phyloP scores from a whole-genome alignment of 2,797 vertebrate genomes.

The Varecia variegata region DNA sequence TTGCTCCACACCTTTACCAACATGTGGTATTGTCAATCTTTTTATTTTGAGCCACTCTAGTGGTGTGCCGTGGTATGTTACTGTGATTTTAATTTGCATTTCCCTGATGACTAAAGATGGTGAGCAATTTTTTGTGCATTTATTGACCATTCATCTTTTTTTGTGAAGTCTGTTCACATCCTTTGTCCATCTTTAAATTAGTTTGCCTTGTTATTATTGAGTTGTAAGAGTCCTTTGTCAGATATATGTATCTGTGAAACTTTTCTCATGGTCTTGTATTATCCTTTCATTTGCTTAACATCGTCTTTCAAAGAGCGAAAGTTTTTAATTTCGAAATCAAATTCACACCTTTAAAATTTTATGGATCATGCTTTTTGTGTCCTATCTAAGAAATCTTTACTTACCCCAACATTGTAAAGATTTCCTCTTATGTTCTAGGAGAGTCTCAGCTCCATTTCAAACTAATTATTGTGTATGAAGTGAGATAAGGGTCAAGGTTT shows the following conservation, averaged over 20 bases:
- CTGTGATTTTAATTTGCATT: neutral
- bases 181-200: neutral
- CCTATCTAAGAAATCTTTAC: no score
- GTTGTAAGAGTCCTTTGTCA: neutral
- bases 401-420: no score
- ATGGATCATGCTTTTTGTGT: neutral
- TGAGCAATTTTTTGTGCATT: neutral
- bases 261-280: neutral
- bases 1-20: neutral
- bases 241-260: neutral
- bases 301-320: neutral
- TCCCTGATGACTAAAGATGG: neutral
- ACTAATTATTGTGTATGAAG: neutral
- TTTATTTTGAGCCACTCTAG: neutral
- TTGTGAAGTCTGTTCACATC: neutral
- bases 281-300: neutral
- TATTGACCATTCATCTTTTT: neutral
- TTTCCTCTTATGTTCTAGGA: neutral
- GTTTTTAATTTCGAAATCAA: neutral
- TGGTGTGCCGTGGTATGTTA: neutral
- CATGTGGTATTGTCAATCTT: neutral
- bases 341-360: neutral
- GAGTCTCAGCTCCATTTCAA: neutral
- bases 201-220: neutral
- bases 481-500: neutral